These are phyloP conservation scores for Catharus bicknelli DNA, from an alignment of 2,113 vertebrate genomes.

Conservation along the genomic window DNA sequence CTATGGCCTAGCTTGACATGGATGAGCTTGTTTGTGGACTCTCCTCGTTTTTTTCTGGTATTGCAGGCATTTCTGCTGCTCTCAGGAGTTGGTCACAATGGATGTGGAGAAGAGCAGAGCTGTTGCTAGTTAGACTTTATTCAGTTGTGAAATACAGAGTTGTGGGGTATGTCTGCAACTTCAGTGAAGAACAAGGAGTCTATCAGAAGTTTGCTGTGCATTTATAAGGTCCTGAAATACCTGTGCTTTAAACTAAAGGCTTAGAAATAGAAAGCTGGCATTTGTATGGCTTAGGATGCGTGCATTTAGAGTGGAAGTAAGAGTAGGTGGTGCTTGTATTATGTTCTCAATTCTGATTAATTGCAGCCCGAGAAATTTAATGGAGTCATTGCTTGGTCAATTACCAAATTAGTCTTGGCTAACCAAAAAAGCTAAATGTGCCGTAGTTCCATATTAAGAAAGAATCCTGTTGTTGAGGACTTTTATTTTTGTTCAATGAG, in stretches of 20 bases:
- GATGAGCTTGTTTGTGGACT: constrained; percentile 11
- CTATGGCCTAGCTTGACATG: constrained; percentile 7
- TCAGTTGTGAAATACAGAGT: constrained; percentile 8
- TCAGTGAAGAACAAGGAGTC: not conserved
- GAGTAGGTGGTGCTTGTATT: not conserved
- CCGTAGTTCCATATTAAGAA: not conserved
- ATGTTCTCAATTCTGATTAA: not conserved
- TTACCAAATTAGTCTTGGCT: not conserved
- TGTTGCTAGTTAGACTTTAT: not conserved
- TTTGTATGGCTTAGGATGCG: not conserved
- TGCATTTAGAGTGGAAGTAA: not conserved
- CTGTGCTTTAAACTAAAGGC: not conserved
- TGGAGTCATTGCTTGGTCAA: not conserved
- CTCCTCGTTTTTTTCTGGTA: not conserved
- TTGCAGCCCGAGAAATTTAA: not conserved
- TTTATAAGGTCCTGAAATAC: not conserved
- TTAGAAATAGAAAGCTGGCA: not conserved
- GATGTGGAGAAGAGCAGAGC: not conserved
- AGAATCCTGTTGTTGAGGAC: not conserved
- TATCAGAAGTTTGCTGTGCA: not conserved
- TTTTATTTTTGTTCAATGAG: not conserved
- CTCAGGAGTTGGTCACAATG: not conserved
- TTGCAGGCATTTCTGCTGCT: not conserved
- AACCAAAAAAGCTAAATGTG: not conserved
- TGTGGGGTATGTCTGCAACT: not conserved